phyloP scores from a whole-genome alignment of 2,797 vertebrate species.

The Anabacerthia variegaticeps region DNA sequence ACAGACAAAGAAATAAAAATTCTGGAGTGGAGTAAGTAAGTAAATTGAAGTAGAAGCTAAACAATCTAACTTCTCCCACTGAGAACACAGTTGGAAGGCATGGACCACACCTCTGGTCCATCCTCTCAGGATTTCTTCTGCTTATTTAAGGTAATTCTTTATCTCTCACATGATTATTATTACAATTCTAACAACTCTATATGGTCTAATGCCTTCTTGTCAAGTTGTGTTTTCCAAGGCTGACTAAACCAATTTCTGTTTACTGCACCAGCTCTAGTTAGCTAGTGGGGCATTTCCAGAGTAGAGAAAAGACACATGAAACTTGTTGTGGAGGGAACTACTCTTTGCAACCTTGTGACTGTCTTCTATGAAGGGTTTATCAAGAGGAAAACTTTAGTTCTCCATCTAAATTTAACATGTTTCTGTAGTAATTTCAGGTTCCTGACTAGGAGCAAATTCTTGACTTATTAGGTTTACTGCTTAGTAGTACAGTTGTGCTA shows the following conservation, averaged over 20 bases:
- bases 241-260: not conserved
- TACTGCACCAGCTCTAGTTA: not conserved
- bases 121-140: not conserved
- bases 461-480: not conserved
- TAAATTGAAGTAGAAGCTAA: not conserved
- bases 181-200: not conserved
- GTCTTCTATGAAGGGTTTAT: not conserved
- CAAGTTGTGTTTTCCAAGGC: not conserved
- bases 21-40: not conserved
- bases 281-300: not conserved
- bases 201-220: not conserved
- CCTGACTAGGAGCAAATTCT: not conserved
- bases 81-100: rapidly evolving
- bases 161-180: not conserved
- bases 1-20: not conserved
- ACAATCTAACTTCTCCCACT: not conserved
- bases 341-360: not conserved
- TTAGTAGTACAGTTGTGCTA: not conserved
- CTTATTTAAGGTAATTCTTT: not conserved
- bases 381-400: not conserved
- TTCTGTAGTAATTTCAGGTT: not conserved
- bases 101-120: rapidly evolving
- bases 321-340: rapidly evolving
- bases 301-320: not conserved
- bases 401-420: not conserved